Conservation (phyloP, 2,113 vertebrate genomes). For the Rhodinocichla rosea region DNA sequence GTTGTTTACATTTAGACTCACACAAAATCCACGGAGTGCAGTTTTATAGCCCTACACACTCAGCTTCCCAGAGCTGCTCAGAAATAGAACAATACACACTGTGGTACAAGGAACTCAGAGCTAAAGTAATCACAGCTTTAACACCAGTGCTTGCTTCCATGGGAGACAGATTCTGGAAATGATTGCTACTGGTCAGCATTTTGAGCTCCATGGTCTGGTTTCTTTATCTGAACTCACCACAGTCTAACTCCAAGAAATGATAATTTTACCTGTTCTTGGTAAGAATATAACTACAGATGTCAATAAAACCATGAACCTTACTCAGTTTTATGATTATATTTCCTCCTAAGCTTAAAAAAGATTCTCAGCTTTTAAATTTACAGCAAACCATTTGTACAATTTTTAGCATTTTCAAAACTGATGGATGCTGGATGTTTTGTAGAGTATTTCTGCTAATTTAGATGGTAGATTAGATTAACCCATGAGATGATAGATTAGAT, state of each 20-base stretch:
- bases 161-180: neutral
- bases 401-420: neutral
- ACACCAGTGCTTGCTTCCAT: neutral
- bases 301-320: neutral
- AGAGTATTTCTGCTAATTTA: neutral
- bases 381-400: neutral
- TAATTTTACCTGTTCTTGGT: constrained; percentile 50
- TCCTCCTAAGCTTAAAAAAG: neutral
- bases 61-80: neutral
- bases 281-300: constrained; percentile 22
- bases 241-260: constrained; percentile 38
- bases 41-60: neutral
- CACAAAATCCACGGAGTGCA: neutral
- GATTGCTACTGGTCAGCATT: constrained; percentile 57
- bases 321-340: neutral
- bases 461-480: neutral
- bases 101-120: neutral
- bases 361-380: neutral
- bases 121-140: neutral
- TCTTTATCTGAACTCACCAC: constrained; percentile 58
- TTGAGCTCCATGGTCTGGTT: constrained; percentile 30
- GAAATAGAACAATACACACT: neutral
- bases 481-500: neutral
- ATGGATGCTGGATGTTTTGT: neutral
- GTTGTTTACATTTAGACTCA: constrained; percentile 53